These are phyloP conservation scores for Habropoda laboriosa DNA, from an alignment of 1,140 invertebrate species.

Conservation along the genomic window DNA sequence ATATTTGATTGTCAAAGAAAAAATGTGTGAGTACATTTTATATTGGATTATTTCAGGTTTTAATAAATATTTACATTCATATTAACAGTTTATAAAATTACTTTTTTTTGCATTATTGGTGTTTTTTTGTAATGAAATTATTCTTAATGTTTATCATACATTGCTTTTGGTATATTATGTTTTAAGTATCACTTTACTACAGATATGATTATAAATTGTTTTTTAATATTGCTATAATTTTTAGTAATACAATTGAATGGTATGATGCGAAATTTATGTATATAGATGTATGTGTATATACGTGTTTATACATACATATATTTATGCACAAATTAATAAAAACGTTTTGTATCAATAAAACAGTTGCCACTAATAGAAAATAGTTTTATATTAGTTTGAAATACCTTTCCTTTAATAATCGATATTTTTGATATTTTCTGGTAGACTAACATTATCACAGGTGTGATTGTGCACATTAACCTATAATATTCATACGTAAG, in stretches of 20 bases:
- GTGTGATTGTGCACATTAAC: background rate
- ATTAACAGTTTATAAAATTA: background rate
- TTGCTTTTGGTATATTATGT: background rate
- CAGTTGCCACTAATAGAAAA: background rate
- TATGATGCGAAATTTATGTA: background rate
- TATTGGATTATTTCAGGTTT: slow-evolving; percentile 21
- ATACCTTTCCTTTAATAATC: background rate
- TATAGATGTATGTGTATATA: background rate
- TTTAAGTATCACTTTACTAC: background rate
- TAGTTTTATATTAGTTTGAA: too few species aligned
- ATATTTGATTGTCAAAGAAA: background rate
- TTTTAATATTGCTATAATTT: background rate
- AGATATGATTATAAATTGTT: background rate
- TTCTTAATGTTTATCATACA: slow-evolving; percentile 1
- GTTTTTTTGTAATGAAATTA: background rate
- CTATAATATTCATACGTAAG: background rate
- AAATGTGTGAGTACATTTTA: background rate
- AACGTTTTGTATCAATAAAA: background rate
- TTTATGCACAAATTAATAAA: background rate
- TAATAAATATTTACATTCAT: slow-evolving; percentile 21
- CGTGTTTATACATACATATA: background rate
- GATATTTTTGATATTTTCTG: background rate
- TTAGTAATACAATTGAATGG: background rate
- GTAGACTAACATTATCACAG: background rate
- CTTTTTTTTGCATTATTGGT: background rate